Evolutionary conservation across 2,797 vertebrate genomes (phyloP), one percentile per base, ranked within the genome.

Genomic region (Phylloscopus collybita): DNA sequence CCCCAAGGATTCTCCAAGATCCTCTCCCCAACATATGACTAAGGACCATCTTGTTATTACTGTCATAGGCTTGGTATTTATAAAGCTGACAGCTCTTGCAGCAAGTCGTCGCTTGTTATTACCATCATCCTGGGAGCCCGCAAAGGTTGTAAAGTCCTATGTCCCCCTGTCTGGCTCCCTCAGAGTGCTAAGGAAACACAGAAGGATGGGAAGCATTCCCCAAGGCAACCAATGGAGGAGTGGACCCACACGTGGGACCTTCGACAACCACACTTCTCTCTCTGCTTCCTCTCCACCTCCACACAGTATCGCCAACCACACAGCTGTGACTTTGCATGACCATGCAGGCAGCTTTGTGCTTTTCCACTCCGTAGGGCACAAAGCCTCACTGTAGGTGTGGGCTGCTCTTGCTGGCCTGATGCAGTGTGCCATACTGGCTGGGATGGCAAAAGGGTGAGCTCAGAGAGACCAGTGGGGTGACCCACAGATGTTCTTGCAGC

Each of bases 1-100:
- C 67, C 51, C 23, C 59, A 54, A 89, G 69, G 59, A 75, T 89
- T 84, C 64, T 80, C 34, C 81, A 73, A 67, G 50, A 79, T 67
- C 38, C 32, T 79, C 34, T 79, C 49, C 64, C 23, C 56, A 64
- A 34, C 49, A 56, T 54, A 81, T 72, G 65, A 94, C 59, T 81
- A 79, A 90, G 78, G 69, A 84, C 59, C 66, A 56, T 78, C 51
- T 62, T 72, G 53, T 62, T 87, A 53, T 53, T 85, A 67, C 73
- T 64, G 32, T 80, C 80, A 81, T 12, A 51, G 44, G 27, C 53
- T 88, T 80, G 42, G 60, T 85, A 86, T 86, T 95, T 93, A 36
- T 42, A 92, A 93, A 65, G 69, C 67, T 92, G 67, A 88, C 78
- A 80, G 92, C 75, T 95, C 80, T 83, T 89, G 65, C 69, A 85